Conservation (phyloP, 2,797 vertebrate species). For the Dipus sagitta region DNA sequence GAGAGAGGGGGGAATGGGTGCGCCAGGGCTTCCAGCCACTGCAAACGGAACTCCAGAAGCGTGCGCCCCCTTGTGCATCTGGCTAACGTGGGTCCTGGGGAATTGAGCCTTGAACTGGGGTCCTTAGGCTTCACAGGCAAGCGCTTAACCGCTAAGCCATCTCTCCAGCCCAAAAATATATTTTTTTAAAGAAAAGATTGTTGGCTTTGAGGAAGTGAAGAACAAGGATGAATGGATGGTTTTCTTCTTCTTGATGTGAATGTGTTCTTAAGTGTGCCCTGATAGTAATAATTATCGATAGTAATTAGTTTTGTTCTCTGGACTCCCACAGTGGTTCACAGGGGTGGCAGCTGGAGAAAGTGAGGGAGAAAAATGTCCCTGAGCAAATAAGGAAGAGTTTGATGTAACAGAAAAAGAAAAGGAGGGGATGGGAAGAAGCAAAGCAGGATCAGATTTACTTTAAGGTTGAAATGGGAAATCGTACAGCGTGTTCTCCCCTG, state of each 20-base stretch:
- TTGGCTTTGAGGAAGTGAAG: background rate
- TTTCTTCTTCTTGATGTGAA: slow-evolving; percentile 20
- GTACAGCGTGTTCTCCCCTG: background rate
- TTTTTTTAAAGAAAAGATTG: no score
- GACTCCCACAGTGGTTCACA: background rate
- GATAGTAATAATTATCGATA: background rate
- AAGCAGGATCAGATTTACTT: background rate
- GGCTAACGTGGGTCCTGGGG: no score
- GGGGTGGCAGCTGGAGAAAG: background rate
- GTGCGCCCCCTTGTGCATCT: no score
- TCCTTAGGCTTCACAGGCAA: no score
- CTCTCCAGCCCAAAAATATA: no score
- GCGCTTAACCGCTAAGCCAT: no score
- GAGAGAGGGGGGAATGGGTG: no score
- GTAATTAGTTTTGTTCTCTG: slow-evolving; percentile 55
- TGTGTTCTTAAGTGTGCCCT: background rate
- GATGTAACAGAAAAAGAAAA: slow-evolving; percentile 29
- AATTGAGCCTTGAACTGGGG: no score
- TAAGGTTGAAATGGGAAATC: background rate
- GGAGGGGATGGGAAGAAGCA: background rate
- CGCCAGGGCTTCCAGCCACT: no score
- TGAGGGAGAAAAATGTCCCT: slow-evolving; percentile 4
- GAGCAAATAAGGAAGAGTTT: slow-evolving; percentile 59
- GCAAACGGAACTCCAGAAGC: no score
- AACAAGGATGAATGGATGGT: background rate